Conservation (phyloP, 2,113 vertebrate species). For the Aix galericulata region DNA sequence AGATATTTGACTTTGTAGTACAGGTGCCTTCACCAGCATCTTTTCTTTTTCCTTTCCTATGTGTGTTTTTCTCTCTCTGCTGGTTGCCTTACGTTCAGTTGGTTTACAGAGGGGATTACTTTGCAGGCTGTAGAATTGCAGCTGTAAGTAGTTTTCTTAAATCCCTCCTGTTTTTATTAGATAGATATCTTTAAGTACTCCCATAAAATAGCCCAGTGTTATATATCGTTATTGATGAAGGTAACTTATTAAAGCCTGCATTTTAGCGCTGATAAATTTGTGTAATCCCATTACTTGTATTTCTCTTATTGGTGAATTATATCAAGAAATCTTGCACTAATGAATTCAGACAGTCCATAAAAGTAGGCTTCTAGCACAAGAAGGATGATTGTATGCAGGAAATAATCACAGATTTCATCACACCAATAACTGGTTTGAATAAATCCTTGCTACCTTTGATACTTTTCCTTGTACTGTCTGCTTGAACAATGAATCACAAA, state of each 20-base stretch:
- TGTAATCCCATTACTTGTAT: background rate
- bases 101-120: background rate
- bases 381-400: background rate
- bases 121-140: background rate
- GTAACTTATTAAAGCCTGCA: background rate
- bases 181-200: background rate
- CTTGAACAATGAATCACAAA: slow-evolving; percentile 52
- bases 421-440: slow-evolving; percentile 2
- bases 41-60: background rate
- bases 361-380: background rate
- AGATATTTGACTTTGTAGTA: background rate
- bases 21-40: background rate
- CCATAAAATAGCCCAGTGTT: background rate
- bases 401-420: background rate
- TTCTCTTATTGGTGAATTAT: background rate
- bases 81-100: background rate
- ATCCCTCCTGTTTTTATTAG: background rate
- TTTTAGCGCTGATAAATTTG: background rate
- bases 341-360: background rate
- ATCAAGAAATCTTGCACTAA: background rate
- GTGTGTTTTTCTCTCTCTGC: background rate
- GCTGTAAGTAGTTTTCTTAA: background rate
- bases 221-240: background rate
- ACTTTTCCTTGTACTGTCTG: slow-evolving; percentile 14
- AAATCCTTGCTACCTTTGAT: background rate